phyloP scores from a whole-genome alignment of 1,140 invertebrate genomes.

The Hypsibius dujardini region DNA sequence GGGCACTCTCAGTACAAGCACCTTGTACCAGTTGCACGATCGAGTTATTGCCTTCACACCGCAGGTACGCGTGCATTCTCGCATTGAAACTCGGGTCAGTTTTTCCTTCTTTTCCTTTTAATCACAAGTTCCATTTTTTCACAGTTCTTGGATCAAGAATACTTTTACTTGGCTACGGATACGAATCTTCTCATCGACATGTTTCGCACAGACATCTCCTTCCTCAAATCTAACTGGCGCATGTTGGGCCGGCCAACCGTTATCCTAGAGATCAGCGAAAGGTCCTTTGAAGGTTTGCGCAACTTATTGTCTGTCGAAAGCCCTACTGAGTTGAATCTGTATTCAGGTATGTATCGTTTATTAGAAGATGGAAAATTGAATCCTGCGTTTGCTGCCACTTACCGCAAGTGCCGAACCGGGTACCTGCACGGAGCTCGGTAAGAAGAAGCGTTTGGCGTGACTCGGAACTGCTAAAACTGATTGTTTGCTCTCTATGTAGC shows the following conservation, averaged over 20 bases:
- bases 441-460: constrained; percentile 17
- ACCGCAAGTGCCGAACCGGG: constrained; percentile 93
- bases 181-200: constrained; percentile 90
- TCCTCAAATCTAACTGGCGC: constrained; percentile 86
- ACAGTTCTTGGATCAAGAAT: constrained; percentile 83
- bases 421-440: constrained; percentile 84
- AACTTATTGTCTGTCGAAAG: constrained; percentile 18
- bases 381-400: constrained; percentile 80
- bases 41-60: constrained; percentile 94
- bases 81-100: too few species aligned
- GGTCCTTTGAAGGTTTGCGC: constrained; percentile 64
- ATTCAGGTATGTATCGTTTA: constrained; percentile 28
- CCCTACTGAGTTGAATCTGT: constrained; percentile 19
- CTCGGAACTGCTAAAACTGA: neutral
- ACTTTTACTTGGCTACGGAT: constrained; percentile 90
- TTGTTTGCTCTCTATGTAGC: constrained; percentile 7
- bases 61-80: constrained; percentile 48
- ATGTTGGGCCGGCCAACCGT: constrained; percentile 73
- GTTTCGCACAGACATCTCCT: constrained; percentile 85
- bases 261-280: constrained; percentile 64
- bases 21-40: constrained; percentile 85
- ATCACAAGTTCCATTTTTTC: constrained; percentile 25
- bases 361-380: constrained; percentile 77
- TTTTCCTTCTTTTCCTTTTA: too few species aligned
- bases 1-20: constrained; percentile 92